A percentile compares a stretch with the other conserved stretches of the same genome.
Conservation (phyloP, 2,888 invertebrate species). For the Eupithecia inturbata region DNA sequence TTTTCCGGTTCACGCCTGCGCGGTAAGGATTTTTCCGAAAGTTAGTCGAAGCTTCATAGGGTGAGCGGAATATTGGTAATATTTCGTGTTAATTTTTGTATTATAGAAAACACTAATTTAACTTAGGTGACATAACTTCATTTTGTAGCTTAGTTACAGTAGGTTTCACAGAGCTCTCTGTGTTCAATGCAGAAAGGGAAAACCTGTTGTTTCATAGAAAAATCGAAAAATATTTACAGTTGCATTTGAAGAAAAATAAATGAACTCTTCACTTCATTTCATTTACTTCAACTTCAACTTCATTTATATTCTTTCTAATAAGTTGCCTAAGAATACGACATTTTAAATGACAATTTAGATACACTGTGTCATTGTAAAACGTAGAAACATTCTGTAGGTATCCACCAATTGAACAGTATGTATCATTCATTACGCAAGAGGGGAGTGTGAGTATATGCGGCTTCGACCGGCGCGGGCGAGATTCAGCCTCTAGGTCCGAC, state of each 20-base stretch:
- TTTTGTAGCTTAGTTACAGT: background rate
- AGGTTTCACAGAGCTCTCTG: background rate
- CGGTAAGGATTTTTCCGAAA: conserved; percentile 69
- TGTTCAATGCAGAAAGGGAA: background rate
- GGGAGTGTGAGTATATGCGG: conserved; percentile 71
- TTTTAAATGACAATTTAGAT: background rate
- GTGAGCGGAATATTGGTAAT: conserved; percentile 48
- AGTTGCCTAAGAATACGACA: background rate
- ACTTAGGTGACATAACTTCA: background rate
- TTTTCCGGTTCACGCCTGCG: conserved; percentile 77
- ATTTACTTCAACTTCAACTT: no score
- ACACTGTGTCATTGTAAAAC: conserved; percentile 14
- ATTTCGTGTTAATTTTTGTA: conserved; percentile 29
- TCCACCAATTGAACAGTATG: conserved; percentile 56
- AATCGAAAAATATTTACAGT: background rate
- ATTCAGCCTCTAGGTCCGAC: conserved; percentile 75
- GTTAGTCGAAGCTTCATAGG: conserved; percentile 76
- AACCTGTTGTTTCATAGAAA: background rate
- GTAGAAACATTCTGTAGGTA: conserved; percentile 46
- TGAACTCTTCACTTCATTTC: no score
- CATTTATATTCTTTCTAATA: background rate
- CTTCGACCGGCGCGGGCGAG: conserved; percentile 71
- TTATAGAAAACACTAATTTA: background rate
- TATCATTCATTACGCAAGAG: conserved; percentile 79
- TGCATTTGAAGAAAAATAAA: background rate